Conservation (phyloP, 2,888 invertebrate genomes). For the Cephus spinipes region DNA sequence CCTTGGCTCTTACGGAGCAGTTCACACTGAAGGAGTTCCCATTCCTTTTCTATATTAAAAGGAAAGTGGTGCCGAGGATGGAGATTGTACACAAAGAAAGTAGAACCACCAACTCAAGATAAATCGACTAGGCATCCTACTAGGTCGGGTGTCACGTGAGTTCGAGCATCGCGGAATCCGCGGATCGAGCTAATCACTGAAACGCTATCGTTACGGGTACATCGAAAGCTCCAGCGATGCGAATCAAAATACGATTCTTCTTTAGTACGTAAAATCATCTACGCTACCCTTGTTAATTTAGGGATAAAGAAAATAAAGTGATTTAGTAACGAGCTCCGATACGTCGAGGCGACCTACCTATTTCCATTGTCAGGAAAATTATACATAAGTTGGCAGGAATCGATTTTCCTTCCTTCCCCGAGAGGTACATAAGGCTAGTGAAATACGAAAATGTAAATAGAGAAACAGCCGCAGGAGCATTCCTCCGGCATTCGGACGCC, state of each 20-base stretch:
- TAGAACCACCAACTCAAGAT: not conserved
- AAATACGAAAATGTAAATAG: not conserved
- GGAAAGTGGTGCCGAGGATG: not conserved
- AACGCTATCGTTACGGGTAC: not conserved
- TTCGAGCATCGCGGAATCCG: not conserved
- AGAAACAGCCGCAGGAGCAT: not conserved
- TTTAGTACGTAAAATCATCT: not conserved
- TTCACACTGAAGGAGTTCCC: not conserved
- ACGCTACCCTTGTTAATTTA: not conserved
- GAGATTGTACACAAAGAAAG: not conserved
- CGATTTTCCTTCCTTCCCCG: not conserved
- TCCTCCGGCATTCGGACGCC: slow-evolving; percentile 32
- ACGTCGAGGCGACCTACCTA: not conserved
- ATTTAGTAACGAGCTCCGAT: not conserved
- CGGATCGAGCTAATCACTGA: not conserved
- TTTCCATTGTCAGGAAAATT: not conserved
- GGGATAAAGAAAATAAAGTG: not conserved
- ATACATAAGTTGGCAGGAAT: not conserved
- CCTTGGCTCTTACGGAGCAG: not conserved
- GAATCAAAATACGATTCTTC: not conserved
- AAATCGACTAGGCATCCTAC: not conserved
- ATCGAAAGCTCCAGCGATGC: not conserved
- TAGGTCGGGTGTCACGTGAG: not conserved
- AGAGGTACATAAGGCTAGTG: not conserved
- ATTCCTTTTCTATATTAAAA: not conserved